These are phyloP conservation scores for Lagopus muta DNA, from an alignment of 2,113 vertebrate species.

Conservation along the genomic window DNA sequence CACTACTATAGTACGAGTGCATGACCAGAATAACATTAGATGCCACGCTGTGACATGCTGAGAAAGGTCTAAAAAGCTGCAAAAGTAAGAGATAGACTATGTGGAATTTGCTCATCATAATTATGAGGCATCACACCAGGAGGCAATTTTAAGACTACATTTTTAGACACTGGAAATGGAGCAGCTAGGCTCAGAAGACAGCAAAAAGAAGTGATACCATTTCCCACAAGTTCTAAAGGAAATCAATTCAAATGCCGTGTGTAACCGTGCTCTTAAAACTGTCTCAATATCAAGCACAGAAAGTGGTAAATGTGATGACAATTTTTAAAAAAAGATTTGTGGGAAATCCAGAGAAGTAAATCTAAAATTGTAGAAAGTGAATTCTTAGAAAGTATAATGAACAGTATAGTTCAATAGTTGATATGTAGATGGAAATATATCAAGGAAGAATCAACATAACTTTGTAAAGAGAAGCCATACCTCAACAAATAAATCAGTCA, in stretches of 20 bases:
- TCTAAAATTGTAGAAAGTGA: neutral
- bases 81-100: neutral
- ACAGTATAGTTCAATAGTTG: neutral
- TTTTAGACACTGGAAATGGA: conserved; percentile 23
- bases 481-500: neutral
- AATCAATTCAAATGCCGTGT: neutral
- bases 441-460: neutral
- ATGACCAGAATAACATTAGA: neutral
- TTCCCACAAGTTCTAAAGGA: neutral
- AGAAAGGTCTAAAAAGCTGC: neutral
- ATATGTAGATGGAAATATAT: neutral
- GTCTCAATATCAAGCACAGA: neutral
- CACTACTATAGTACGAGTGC: neutral
- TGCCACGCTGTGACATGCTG: neutral
- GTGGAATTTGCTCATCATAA: neutral
- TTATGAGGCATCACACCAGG: neutral
- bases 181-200: neutral
- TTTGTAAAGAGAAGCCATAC: neutral
- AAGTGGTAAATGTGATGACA: neutral
- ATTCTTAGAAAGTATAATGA: neutral
- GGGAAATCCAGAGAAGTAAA: neutral
- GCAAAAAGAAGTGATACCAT: neutral
- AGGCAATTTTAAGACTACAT: neutral
- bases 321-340: neutral
- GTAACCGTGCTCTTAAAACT: neutral